Evolutionary conservation across 1,140 invertebrate species (phyloP), one percentile per base, ranked within the genome.

Genomic region (Reticulitermes speratus): DNA sequence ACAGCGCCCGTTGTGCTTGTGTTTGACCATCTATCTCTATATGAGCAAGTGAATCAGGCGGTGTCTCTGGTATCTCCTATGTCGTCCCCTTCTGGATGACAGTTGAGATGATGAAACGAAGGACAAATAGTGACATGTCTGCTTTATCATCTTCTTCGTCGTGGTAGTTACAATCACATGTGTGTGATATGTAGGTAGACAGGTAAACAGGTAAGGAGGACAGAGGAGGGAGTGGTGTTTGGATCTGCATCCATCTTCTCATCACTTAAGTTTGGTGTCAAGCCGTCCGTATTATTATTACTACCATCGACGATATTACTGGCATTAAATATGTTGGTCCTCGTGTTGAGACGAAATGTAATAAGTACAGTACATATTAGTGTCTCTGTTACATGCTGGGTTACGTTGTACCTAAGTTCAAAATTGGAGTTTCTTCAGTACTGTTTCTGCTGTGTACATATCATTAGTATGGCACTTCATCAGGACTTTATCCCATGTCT

Each of bases 121-220:
- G 65, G 65, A 75, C 65, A 75, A 75, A 75, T 75, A 75, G 65
- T 75, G 65, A 30, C 65, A 75, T 75, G 65, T n/a, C 65, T 75
- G 65, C 65, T 75, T 75, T 75, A 75, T 75, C n/a, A 75, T 75
- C 52, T 5, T 55, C 52, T 21, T 55, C 45, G 45, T 48, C 52
- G 52, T 16, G 52, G 52, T 55, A 55, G 52, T 21, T 55, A 55
- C 52, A 55, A 19, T 55, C 52, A 55, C 65, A 30, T 75, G 65
- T 75, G 65, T 75, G 65, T 75, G 25, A 75, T 75, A 75, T 30
- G 65, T 75, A 75, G 65, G 65, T 16, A 75, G 65, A 75, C 65
- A 30, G 65, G 65, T 75, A 75, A 65, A 30, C 65, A 30, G 65
- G 25, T 75, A 65, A 65, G 59, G 59, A 65, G 59, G 59, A 65